A percentile compares a stretch with the other conserved stretches of the same genome.
These are phyloP conservation scores for Tetragnatha versicolor DNA, from an alignment of 1,140 invertebrate species.

Conservation along the genomic window DNA sequence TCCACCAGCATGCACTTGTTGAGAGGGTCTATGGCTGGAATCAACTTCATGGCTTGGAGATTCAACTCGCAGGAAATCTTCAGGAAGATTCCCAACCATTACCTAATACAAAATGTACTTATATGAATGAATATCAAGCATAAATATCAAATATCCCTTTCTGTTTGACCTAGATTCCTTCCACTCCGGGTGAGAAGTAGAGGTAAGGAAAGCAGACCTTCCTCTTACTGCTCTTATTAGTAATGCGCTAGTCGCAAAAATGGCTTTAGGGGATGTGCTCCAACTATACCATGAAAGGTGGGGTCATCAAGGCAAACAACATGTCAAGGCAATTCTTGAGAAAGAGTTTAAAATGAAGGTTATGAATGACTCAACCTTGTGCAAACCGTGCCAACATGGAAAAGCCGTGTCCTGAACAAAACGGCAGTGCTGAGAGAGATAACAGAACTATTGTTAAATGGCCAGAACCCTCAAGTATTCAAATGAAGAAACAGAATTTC, in stretches of 20 bases:
- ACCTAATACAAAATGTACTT: constrained; percentile 60
- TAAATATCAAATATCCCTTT: background rate
- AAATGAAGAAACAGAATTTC: constrained; percentile 13
- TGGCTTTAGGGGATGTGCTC: background rate
- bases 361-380: too few relatives aligned
- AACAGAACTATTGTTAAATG: constrained; percentile 13
- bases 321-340: too few relatives aligned
- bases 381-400: constrained; percentile 25
- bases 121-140: background rate
- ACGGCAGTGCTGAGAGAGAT: constrained; percentile 26
- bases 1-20: constrained; percentile 79
- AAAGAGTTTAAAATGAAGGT: too few relatives aligned
- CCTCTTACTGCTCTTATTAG: background rate
- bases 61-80: constrained; percentile 78
- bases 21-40: constrained; percentile 77
- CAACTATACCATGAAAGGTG: background rate
- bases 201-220: too few relatives aligned
- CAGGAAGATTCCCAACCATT: constrained; percentile 79
- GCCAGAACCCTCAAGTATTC: constrained; percentile 4
- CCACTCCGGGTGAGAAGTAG: too few relatives aligned
- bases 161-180: too few relatives aligned
- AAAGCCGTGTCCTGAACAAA: constrained; percentile 44
- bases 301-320: too few relatives aligned
- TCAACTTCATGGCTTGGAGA: constrained; percentile 70
- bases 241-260: background rate